phyloP scores from a whole-genome alignment of 2,888 invertebrate genomes.

The Dynastes tityus region DNA sequence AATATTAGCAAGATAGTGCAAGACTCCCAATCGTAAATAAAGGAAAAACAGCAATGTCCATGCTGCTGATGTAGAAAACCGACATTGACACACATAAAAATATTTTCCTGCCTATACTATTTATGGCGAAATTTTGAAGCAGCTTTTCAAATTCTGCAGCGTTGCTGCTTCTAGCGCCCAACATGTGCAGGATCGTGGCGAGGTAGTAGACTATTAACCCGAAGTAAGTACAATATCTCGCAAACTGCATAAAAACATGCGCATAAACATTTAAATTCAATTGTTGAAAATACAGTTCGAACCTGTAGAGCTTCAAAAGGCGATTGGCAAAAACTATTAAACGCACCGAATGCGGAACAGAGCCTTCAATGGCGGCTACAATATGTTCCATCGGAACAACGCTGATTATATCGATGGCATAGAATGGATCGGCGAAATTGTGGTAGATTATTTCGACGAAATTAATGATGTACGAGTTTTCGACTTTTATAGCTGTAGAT shows the following conservation, averaged over 20 bases:
- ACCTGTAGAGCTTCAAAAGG: slow-evolving; percentile 56
- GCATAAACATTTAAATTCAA: neutral
- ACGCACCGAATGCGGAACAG: neutral
- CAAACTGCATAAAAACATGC: slow-evolving; percentile 34
- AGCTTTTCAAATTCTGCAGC: neutral
- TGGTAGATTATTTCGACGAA: slow-evolving; percentile 51
- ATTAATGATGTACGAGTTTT: slow-evolving; percentile 48
- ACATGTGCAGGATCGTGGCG: slow-evolving; percentile 9
- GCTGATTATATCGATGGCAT: slow-evolving; percentile 55
- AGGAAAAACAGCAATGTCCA: slow-evolving; percentile 38
- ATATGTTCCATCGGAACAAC: slow-evolving; percentile 56
- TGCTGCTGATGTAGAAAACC: slow-evolving; percentile 23
- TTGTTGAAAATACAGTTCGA: slow-evolving; percentile 46
- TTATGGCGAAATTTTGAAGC: slow-evolving; percentile 11
- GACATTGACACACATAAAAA: slow-evolving; percentile 10
- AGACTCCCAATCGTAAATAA: slow-evolving; percentile 12
- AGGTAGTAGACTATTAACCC: slow-evolving; percentile 12
- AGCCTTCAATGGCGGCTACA: slow-evolving; percentile 46
- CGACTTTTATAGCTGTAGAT: slow-evolving; percentile 57
- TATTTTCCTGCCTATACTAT: neutral
- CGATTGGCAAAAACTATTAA: slow-evolving; percentile 52
- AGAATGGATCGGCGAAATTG: slow-evolving; percentile 48
- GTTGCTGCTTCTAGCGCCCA: slow-evolving; percentile 17
- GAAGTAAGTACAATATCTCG: slow-evolving; percentile 21
- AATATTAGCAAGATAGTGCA: slow-evolving; percentile 28